Percentiles rank a stretch among this genome's conserved stretches.
Conservation (phyloP, 2,888 invertebrate genomes). For the Archips xylosteana region DNA sequence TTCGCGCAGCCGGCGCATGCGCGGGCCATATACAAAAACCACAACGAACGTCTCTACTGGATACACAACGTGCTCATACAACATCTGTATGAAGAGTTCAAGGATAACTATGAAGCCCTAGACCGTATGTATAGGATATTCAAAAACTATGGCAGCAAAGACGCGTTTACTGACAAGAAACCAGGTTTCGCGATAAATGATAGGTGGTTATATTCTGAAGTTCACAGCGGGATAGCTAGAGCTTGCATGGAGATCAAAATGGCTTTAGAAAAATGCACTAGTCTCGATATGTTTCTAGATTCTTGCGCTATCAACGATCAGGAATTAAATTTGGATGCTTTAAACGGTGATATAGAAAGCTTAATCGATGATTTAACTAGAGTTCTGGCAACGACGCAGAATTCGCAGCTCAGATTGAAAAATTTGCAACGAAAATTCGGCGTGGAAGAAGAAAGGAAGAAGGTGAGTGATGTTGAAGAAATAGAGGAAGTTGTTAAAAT, state of each 20-base stretch:
- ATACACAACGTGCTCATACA: conserved; percentile 66
- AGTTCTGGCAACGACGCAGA: conserved; percentile 68
- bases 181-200: conserved; percentile 63
- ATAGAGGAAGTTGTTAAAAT: conserved; percentile 61
- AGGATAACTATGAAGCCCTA: conserved; percentile 64
- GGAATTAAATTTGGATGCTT: conserved; percentile 64
- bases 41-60: conserved; percentile 79
- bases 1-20: conserved; percentile 57
- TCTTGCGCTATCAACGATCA: conserved; percentile 73
- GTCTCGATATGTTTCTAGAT: conserved; percentile 75
- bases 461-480: conserved; percentile 52
- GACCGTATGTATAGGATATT: conserved; percentile 76
- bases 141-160: conserved; percentile 69
- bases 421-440: conserved; percentile 68
- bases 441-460: conserved; percentile 51
- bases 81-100: conserved; percentile 62
- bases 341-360: conserved; percentile 74
- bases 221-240: conserved; percentile 72
- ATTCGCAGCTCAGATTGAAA: conserved; percentile 70
- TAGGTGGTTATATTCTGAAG: conserved; percentile 76
- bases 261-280: conserved; percentile 69
- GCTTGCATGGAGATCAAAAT: conserved; percentile 72
- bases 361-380: conserved; percentile 71
- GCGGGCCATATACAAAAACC: conserved; percentile 67
- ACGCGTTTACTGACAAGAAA: conserved; percentile 57